Conservation (phyloP, 2,113 vertebrate species). For the Origma solitaria region DNA sequence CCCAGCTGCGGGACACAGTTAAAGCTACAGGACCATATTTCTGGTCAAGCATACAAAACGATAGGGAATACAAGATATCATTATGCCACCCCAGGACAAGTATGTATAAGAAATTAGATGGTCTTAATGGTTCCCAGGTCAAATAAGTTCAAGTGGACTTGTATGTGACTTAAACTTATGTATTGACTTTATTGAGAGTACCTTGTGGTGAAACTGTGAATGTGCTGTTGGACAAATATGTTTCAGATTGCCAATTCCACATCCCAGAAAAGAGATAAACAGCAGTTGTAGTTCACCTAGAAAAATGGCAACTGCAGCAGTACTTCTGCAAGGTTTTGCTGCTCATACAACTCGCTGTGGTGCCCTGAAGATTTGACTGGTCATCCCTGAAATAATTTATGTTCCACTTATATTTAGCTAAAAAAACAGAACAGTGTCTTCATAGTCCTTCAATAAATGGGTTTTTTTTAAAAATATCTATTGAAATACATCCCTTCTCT, state of each 20-base stretch:
- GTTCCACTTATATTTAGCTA: not conserved
- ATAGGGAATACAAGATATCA: too few relatives aligned
- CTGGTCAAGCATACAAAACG: too few relatives aligned
- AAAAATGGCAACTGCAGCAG: not conserved
- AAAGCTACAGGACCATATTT: too few relatives aligned
- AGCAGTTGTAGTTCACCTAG: not conserved
- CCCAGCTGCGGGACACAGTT: too few relatives aligned
- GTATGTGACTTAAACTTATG: not conserved
- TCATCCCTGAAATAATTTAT: not conserved
- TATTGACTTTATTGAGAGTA: not conserved
- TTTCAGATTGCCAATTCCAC: not conserved
- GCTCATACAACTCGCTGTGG: not conserved
- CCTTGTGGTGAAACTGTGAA: not conserved
- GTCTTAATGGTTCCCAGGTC: not conserved
- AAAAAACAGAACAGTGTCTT: not conserved
- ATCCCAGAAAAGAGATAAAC: not conserved
- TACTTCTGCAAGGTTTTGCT: not conserved
- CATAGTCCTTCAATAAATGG: not conserved
- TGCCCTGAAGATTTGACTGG: not conserved
- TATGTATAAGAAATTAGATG: not conserved
- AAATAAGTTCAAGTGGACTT: not conserved
- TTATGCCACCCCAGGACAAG: too few relatives aligned
- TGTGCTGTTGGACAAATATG: not conserved
- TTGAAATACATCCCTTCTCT: not conserved
- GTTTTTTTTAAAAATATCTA: not conserved